Base-by-base conservation (phyloP, 2,113 vertebrate species). In the Spermophilus dauricus region DNA sequence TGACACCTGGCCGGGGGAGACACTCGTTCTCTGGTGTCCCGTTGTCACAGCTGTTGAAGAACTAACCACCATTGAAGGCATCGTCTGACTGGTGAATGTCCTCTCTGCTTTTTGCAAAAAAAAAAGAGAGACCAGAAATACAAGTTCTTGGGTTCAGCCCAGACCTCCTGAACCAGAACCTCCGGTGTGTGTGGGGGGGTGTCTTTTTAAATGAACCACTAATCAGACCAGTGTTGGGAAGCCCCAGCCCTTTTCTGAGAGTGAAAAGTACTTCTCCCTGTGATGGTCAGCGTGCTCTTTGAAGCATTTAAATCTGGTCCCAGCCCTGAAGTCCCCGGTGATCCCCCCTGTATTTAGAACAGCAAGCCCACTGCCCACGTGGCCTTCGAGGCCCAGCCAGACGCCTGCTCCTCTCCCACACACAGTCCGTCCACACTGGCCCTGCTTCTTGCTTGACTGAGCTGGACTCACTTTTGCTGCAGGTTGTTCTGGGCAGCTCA, bases 351-450 rank as follows among this genome's bases (percentile, higher is more conserved):
- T 18, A 2, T 42, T 30, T n/a, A 70, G 32, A 77, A 56, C 2
- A 30, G 78, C 24, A 10, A 65, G 56, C 56, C 34, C 22, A 2
- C 63, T 14, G 30, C 86, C 67, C n/a, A 0, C 56, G 0, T 45
- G 37, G 56, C 45, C 89, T 26, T n/a, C n/a, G 0, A 2, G 8
- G 26, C 13, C 84, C n/a, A 0, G 65, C 2, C 3, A 14, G 34
- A 5, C 26, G 5, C 53, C 58, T 56, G 61, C 4, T 11, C 63
- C 34, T 70, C 37, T 1, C 48, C 5, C 10, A 0, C 69, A 70
- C 37, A 0, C n/a, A 13, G 45, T 63, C 32, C n/a, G 2, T 32
- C 70, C 70, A 22, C 34, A 2, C 63, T 42, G 30, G 9, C 58
- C 32, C 24, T 30, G 3, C 32, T 87, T 87, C 37, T 78, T 11